Conservation (phyloP, 2,797 vertebrate species). For the Varecia variegata region DNA sequence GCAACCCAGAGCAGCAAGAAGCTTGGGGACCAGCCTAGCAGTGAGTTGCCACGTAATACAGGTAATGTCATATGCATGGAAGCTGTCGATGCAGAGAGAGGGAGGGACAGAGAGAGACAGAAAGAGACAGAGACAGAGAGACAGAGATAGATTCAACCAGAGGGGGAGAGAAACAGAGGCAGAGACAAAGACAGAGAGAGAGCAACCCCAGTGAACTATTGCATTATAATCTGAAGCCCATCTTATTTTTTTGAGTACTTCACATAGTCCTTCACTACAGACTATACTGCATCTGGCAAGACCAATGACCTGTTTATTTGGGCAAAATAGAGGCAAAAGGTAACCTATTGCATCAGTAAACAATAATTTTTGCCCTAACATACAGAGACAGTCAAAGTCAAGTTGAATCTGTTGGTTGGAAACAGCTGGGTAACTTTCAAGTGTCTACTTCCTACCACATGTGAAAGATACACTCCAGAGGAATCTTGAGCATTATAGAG, state of each 20-base stretch:
- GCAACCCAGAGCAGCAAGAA: not conserved
- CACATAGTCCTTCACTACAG: not conserved
- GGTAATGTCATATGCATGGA: accelerated
- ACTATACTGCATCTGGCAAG: not conserved
- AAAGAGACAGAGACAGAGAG: no score
- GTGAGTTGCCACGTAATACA: not conserved
- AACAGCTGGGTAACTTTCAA: not conserved
- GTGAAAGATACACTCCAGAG: not conserved
- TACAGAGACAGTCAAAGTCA: not conserved
- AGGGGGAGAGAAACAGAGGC: no score
- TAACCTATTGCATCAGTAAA: not conserved
- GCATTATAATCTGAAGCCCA: not conserved
- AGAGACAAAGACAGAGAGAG: not conserved
- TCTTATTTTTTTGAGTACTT: not conserved
- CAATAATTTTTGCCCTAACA: not conserved
- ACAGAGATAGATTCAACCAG: not conserved
- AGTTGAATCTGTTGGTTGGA: not conserved
- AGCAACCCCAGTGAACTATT: not conserved
- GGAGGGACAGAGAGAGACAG: not conserved
- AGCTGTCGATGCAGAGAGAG: not conserved
- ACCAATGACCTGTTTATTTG: not conserved
- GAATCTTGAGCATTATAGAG: not conserved
- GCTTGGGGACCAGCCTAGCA: not conserved
- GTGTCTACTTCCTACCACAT: not conserved
- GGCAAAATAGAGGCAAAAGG: not conserved